Evolutionary conservation across 2,888 invertebrate species (phyloP), one percentile per base, ranked within the genome.

Genomic region (Tenthredo livida): DNA sequence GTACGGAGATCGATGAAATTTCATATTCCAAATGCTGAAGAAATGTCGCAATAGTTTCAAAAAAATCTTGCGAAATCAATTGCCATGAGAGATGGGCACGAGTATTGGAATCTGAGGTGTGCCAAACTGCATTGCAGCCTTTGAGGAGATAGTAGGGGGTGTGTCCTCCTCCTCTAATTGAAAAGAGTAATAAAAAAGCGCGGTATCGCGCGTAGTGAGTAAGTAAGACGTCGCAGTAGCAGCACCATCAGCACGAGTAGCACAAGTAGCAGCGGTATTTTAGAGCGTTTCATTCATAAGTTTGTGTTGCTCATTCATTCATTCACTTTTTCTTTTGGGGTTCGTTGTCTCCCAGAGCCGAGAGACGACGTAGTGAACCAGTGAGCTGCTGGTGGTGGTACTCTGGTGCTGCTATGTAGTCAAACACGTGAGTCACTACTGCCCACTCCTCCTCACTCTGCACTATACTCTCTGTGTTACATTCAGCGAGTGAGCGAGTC

Each of bases 311-410:
- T 90, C 90, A 89, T 87, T 85, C 85, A 58, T 90, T 91, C 89
- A 87, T 88, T 86, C 86, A 88, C 87, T 88, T 88, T 88, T 88
- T 90, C 90, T 90, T 90, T 90, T 87, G 89, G 89, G 87, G 87
- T 89, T 90, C 89, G 89, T 89, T 89, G 90, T 89, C 90, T 90
- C 88, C 87, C 86, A 77, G 86, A 85, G 72, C 21, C 72, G 40
- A 67, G 67, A 33, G 17, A 25, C 67, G 29, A 17, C 10, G 33
- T 67, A 67, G 67, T 67, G 67, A 67, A 67, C 67, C 67, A 67
- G 67, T 17, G 67, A 67, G 67, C 67, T 67, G 67, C 33, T 67
- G 29, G 67, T 67, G 65, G 65, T 33, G 61, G 61, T 61, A 67
- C 67, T 67, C 33, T 33, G 67, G 15, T 67, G 67, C 67, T 67